Evolutionary conservation across 2,113 vertebrate species (phyloP).

Genomic region (Oophaga pumilio): DNA sequence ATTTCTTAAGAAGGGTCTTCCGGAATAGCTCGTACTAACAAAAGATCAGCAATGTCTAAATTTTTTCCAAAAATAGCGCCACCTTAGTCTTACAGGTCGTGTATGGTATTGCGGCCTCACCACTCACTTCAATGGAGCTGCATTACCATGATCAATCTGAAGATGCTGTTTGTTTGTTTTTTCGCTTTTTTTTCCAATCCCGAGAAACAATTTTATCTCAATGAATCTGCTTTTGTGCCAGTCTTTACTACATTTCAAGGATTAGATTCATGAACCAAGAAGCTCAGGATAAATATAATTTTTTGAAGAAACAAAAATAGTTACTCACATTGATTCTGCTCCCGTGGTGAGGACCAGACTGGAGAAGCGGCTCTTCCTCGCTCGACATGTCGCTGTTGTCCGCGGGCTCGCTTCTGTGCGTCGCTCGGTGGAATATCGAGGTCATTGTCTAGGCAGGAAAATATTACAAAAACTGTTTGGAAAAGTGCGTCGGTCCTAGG

Average conservation of each 20-base stretch:
- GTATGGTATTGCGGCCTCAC: no score
- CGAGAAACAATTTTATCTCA: no score
- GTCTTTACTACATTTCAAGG: neutral
- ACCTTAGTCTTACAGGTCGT: no score
- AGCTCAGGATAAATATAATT: neutral
- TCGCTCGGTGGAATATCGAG: conserved; percentile 54
- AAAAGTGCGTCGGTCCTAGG: neutral
- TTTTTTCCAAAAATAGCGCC: no score
- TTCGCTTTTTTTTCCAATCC: no score
- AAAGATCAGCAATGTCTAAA: no score
- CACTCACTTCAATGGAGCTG: no score
- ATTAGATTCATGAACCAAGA: neutral
- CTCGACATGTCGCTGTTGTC: conserved; percentile 51
- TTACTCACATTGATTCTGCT: conserved; percentile 25
- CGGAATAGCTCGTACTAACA: no score
- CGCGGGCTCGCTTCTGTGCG: neutral
- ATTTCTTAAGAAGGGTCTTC: no score
- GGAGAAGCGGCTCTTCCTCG: conserved; percentile 52
- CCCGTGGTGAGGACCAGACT: conserved; percentile 42
- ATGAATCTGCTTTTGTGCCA: neutral
- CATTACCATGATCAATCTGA: no score
- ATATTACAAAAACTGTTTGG: neutral
- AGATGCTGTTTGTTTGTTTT: no score
- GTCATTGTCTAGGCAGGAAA: conserved; percentile 45
- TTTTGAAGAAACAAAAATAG: neutral